Percentiles rank a stretch among this genome's conserved stretches.
These are phyloP conservation scores for Zaprionus bogoriensis DNA, from an alignment of 2,888 invertebrate species.

Conservation along the genomic window DNA sequence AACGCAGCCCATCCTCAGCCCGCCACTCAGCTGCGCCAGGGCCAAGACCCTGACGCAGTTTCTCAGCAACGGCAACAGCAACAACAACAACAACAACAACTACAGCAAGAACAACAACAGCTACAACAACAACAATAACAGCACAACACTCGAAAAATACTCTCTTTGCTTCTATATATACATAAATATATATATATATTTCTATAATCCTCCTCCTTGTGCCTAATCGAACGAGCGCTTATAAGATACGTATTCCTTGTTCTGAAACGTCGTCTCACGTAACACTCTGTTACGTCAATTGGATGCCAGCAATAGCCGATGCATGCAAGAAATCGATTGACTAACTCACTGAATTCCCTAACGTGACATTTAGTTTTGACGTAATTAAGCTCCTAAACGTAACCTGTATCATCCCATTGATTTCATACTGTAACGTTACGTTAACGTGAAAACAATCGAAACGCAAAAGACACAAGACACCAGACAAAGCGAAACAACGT, in stretches of 20 bases:
- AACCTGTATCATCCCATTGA: constrained; percentile 77
- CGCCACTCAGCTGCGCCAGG: constrained; percentile 75
- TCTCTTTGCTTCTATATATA: constrained; percentile 34
- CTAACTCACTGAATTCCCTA: constrained; percentile 24
- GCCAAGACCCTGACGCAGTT: constrained; percentile 68
- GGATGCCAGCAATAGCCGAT: constrained; percentile 30
- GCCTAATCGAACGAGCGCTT: constrained; percentile 68
- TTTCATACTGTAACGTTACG: constrained; percentile 53
- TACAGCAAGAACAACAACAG: constrained; percentile 22
- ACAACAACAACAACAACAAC: constrained; percentile 8
- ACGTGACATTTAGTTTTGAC: constrained; percentile 77
- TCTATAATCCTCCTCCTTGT: constrained; percentile 71
- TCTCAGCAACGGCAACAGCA: constrained; percentile 31
- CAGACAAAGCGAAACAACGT: constrained; percentile 1
- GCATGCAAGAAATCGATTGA: constrained; percentile 28
- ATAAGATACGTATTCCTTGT: constrained; percentile 46
- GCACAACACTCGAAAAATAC: constrained; percentile 43
- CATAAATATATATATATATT: constrained; percentile 37
- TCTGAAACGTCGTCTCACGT: constrained; percentile 35
- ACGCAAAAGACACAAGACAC: background rate
- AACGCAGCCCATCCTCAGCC: constrained; percentile 77
- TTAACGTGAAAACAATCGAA: constrained; percentile 24
- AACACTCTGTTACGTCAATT: constrained; percentile 40
- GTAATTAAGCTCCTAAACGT: constrained; percentile 80
- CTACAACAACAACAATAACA: constrained; percentile 37